phyloP scores from a whole-genome alignment of 2,888 invertebrate genomes.

The Limnephilus auricula region DNA sequence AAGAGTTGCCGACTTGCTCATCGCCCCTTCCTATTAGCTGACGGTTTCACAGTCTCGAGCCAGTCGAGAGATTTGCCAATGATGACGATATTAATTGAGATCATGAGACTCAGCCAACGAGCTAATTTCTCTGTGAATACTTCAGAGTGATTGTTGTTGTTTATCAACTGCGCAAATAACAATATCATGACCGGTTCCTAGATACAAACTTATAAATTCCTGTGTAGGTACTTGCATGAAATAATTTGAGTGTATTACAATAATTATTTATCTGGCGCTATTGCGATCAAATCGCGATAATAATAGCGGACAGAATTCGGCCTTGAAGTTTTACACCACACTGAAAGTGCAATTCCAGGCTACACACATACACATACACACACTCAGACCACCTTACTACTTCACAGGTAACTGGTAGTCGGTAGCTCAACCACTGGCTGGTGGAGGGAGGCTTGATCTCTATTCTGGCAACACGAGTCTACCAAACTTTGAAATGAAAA shows the following conservation, averaged over 20 bases:
- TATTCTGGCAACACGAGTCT: background rate
- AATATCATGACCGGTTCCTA: slow-evolving; percentile 21
- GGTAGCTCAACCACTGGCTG: background rate
- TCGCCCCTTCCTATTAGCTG: background rate
- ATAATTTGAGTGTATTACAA: background rate
- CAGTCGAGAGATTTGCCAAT: background rate
- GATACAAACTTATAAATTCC: background rate
- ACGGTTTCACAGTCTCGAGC: background rate
- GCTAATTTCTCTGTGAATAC: background rate
- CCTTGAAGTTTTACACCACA: slow-evolving; percentile 15
- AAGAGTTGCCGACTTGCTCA: background rate
- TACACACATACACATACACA: background rate
- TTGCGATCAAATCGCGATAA: background rate
- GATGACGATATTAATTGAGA: background rate
- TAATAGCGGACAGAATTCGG: slow-evolving; percentile 16
- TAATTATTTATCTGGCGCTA: background rate
- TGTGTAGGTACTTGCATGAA: background rate
- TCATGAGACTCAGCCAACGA: background rate
- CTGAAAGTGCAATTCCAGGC: slow-evolving; percentile 2
- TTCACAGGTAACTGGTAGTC: background rate
- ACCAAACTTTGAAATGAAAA: background rate
- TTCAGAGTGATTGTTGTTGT: background rate
- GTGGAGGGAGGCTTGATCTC: background rate
- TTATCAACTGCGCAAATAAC: slow-evolving; percentile 23
- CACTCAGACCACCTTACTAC: background rate